Evolutionary conservation across 2,113 vertebrate species (phyloP), one percentile per base, ranked within the genome.

Genomic region (Tragelaphus strepsiceros): DNA sequence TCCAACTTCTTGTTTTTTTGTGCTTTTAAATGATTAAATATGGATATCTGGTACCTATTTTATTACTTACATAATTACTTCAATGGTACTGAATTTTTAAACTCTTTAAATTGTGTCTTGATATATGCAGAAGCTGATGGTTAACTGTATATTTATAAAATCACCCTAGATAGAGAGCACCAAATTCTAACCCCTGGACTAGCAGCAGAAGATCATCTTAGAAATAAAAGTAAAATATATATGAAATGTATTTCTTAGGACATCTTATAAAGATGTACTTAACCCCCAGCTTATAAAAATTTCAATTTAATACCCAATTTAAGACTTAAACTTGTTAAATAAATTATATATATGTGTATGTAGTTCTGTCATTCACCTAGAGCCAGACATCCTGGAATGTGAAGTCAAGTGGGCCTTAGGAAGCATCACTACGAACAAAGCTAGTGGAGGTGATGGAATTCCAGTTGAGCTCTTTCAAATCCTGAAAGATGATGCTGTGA

Each of bases 11-110:
- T 85, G 53, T 67, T 92, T 95, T 77, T 43, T 26, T 77, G 22
- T 96, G 74, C 46, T 96, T 98, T 86, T 78, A 91, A 96, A 80
- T 97, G 43, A 91, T 95, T 90, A 80, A 91, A 88, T 82, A 24
- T 92, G 43, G 19, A 39, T 89, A 61, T 39, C 51, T 95, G 59
- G 58, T 90, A 43, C 32, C 54, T 88, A 1, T 88, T 86, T 96
- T 53, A 2, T 97, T 95, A 90, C 7, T 74, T 62, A 54, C 77
- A 7, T 83, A 90, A 94, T 95, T 84, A 87, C 21, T 95, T 95
- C 26, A 88, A 0, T 91, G 35, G 26, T 94, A 58, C 21, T 91
- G 61, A 84, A 88, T 83, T 96, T 94, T 92, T 21, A 92, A 94
- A 62, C 77, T 93, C n/a, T 96, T 94, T 94, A 91, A 88, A 64